These are phyloP conservation scores for Plodia interpunctella DNA, from an alignment of 1,140 invertebrate species.

Conservation along the genomic window DNA sequence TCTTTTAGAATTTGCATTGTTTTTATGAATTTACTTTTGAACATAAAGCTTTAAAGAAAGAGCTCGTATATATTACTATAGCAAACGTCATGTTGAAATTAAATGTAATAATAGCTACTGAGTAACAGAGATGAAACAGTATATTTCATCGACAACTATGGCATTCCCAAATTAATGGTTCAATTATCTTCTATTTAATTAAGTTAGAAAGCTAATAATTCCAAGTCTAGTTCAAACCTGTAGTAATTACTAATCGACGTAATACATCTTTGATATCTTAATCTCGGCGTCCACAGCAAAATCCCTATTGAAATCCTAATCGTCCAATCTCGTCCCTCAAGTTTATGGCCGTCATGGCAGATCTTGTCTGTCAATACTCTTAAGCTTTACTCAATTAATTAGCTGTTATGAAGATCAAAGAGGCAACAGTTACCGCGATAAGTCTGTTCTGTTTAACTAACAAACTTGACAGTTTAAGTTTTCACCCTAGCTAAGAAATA, in stretches of 20 bases:
- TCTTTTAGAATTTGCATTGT: too few relatives aligned
- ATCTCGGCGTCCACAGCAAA: conserved; percentile 9
- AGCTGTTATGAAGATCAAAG: conserved; percentile 64
- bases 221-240: not conserved
- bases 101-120: too few relatives aligned
- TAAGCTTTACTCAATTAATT: conserved; percentile 62
- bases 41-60: too few relatives aligned
- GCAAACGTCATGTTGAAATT: too few relatives aligned
- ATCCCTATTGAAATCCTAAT: conserved; percentile 22
- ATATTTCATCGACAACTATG: too few relatives aligned
- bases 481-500: conserved; percentile 29
- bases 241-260: not conserved
- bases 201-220: too few relatives aligned
- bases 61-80: too few relatives aligned
- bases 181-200: too few relatives aligned
- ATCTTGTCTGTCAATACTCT: conserved; percentile 29
- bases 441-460: conserved; percentile 48
- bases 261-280: not conserved
- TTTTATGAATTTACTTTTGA: too few relatives aligned
- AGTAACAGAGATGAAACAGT: too few relatives aligned
- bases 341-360: conserved; percentile 2
- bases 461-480: conserved; percentile 58
- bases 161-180: too few relatives aligned
- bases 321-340: conserved; percentile 17
- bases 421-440: conserved; percentile 41